Evolutionary conservation across 2,888 invertebrate genomes (phyloP), one percentile per base, ranked within the genome.

Genomic region (Lasius fuliginosus): DNA sequence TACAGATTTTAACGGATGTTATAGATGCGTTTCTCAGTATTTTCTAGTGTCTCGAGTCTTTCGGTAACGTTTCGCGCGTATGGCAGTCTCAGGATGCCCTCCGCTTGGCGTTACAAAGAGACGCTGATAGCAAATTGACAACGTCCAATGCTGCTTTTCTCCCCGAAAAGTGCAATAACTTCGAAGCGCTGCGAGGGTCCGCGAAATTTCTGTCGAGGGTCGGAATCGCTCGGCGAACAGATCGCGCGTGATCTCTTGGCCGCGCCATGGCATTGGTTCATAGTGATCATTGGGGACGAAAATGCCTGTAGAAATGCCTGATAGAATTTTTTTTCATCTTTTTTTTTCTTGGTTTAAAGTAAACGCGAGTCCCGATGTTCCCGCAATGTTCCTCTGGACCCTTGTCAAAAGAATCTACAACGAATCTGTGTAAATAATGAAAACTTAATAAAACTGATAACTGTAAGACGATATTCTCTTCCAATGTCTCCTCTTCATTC

Each of bases 321-420:
- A 53, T 53, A 53, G n/a, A 53, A 53, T 89, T 84, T 62, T 68
- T 33, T 64, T 62, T 46, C 33, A 71, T 82, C 84, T 79, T 67
- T 58, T 46, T 33, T 64, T 62, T 46, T 42, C n/a, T 71, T 82
- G 15, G 42, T 67, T 36, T 18, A 82, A 86, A 75, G 82, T 83
- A 83, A 53, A 87, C 87, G 85, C 86, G 85, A 86, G 76, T 86
- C 33, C n/a, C 62, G 82, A 87, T 77, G 83, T 83, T 92, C 93
- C 90, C 90, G 65, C 89, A 94, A 94, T 92, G 94, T 91, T 93
- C 87, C 94, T 94, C 94, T 94, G 94, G 94, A 94, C 94, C 94
- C 88, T 93, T 94, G 94, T 92, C 92, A 88, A 91, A 88, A 86
- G 79, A 87, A 89, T 90, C 87, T 90, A 90, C 91, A 90, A 92